Conservation (phyloP, 37 sponge, comb jelly and placozoan species). For the Geodia barretti region DNA sequence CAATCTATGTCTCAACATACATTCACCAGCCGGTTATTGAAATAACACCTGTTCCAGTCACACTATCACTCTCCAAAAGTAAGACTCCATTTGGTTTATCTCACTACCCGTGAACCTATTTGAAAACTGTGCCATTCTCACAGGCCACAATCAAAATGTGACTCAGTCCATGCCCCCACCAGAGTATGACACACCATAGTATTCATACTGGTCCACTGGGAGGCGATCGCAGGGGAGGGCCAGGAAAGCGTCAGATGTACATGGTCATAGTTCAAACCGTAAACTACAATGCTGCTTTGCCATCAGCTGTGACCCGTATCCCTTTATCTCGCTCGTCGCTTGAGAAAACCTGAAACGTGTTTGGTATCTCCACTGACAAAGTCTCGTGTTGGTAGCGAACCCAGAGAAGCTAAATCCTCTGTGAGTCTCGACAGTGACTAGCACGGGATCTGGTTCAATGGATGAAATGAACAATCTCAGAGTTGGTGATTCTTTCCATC, state of each 20-base stretch:
- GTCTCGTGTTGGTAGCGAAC: conserved; percentile 1
- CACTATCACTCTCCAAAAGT: neutral
- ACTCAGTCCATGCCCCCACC: neutral
- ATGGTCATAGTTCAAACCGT: conserved; percentile 28
- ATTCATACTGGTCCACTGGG: conserved; percentile 28
- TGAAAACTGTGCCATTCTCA: conserved; percentile 48
- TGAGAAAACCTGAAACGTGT: neutral
- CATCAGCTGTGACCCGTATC: conserved; percentile 18
- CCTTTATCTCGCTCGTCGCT: conserved; percentile 32
- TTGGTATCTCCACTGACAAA: too few species aligned
- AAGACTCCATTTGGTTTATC: conserved; percentile 7
- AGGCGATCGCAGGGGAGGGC: conserved; percentile 25
- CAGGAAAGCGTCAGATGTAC: conserved; percentile 54
- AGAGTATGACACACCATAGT: conserved; percentile 29
- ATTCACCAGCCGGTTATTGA: conserved; percentile 34
- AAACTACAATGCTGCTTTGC: conserved; percentile 41
- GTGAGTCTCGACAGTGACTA: conserved; percentile 1
- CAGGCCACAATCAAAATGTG: conserved; percentile 25
- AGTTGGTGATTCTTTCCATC: neutral
- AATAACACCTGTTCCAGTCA: conserved; percentile 36
- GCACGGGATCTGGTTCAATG: conserved; percentile 17
- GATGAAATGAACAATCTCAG: conserved; percentile 16
- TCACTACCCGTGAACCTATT: conserved; percentile 15
- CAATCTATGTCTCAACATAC: conserved; percentile 28
- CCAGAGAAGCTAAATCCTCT: conserved; percentile 3